Evolutionary conservation across 2,888 invertebrate species (phyloP).

Genomic region (Nomada fabriciana): DNA sequence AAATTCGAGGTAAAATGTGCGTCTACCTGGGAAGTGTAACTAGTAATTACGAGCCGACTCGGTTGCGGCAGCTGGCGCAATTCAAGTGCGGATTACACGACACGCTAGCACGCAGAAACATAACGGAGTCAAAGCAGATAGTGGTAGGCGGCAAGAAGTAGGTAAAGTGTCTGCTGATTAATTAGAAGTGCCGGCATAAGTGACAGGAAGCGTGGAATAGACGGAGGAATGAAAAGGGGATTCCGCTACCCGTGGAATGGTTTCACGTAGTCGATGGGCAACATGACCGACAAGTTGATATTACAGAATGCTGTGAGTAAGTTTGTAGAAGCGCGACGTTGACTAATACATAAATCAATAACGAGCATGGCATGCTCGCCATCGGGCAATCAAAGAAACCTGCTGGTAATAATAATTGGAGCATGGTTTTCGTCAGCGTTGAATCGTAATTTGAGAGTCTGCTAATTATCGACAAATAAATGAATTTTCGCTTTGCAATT

Average conservation of each 20-base stretch:
- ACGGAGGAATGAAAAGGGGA: constrained; percentile 43
- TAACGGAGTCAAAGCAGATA: constrained; percentile 45
- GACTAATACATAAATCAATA: constrained; percentile 28
- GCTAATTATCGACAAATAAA: not conserved
- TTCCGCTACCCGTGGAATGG: constrained; percentile 40
- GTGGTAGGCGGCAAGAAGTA: constrained; percentile 49
- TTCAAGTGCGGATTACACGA: constrained; percentile 39
- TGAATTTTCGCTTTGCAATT: not conserved
- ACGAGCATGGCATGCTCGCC: not conserved
- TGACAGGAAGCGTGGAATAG: constrained; percentile 47
- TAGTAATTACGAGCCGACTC: constrained; percentile 46
- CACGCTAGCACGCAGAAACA: constrained; percentile 35
- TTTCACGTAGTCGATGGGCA: constrained; percentile 46
- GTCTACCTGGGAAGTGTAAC: constrained; percentile 16
- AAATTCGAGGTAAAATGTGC: constrained; percentile 3
- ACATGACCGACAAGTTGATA: constrained; percentile 36
- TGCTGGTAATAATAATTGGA: not conserved
- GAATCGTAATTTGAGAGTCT: not conserved
- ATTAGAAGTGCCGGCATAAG: constrained; percentile 63
- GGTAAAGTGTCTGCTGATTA: constrained; percentile 66
- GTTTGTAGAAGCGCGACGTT: constrained; percentile 37
- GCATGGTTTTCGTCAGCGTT: not conserved
- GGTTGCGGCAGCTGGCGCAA: constrained; percentile 19
- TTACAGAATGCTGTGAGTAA: constrained; percentile 25
- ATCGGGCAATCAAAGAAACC: not conserved